Conservation (phyloP, 2,797 vertebrate genomes). For the Phrynocephalus vlangalii region DNA sequence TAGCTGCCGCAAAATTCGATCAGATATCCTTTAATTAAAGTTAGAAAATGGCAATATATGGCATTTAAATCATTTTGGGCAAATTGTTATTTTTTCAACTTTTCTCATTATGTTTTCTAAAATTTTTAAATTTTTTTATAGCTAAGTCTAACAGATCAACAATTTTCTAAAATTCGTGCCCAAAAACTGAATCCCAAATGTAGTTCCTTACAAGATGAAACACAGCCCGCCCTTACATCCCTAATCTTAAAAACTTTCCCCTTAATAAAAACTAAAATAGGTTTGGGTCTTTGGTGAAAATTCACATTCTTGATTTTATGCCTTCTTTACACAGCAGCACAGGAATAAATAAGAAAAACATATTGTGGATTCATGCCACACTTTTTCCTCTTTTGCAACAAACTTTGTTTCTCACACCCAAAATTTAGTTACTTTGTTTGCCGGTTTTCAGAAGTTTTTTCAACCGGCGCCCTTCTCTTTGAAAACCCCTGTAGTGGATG, state of each 20-base stretch:
- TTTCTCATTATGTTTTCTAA: neutral
- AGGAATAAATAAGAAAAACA: neutral
- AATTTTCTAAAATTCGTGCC: neutral
- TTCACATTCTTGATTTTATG: slow-evolving; percentile 7
- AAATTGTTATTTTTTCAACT: neutral
- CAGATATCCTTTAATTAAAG: neutral
- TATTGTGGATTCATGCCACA: neutral
- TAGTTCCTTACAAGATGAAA: neutral
- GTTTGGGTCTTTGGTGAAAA: neutral
- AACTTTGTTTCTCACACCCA: neutral
- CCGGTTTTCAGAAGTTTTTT: neutral
- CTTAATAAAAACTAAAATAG: slow-evolving; percentile 23
- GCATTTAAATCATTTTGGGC: slow-evolving; percentile 1
- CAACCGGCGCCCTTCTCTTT: neutral
- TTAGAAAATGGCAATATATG: neutral
- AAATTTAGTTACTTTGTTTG: neutral
- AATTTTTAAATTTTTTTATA: neutral
- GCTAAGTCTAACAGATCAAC: neutral
- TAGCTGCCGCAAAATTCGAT: neutral
- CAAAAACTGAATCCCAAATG: neutral
- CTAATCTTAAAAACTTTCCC: neutral
- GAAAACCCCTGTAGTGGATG: neutral
- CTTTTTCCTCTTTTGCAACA: neutral
- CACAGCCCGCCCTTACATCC: slow-evolving; percentile 14
- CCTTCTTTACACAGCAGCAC: neutral